Base-by-base conservation (phyloP, 2,888 invertebrate species). In the Drosophila aldrichi region DNA sequence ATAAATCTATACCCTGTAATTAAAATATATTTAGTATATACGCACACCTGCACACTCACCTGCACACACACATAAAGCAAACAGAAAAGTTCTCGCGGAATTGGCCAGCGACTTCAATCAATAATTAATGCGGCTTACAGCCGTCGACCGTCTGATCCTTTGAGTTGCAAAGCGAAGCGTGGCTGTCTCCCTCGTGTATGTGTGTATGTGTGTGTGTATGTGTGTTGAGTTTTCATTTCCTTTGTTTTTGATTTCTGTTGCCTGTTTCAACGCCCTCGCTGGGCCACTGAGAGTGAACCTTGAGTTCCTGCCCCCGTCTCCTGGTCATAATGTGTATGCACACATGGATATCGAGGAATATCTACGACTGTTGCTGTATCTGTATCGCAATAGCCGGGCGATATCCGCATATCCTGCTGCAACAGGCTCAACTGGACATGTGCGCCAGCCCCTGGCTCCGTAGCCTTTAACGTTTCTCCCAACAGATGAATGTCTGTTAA, bases 401-500 rank as follows among this genome's bases (percentile, higher is more conserved):
- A 77, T 71, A 55, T 64, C 60, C 64, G 57, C 54, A 60, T 77
- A 67, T 44, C 60, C 67, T 58, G 56, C 59, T 70, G 76, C 79
- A 79, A 56, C 74, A 54, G 73, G 51, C 54, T 25, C 22, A 9
- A 10, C 61, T 22, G 51, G 25, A 22, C 20, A 18, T 18, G n/a
- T 34, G 22, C 14, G 46, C 36, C 49, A 10, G 29, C 36, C 12
- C 32, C 36, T 40, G 49, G 12, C 55, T 34, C 9, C 40, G 63
- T 64, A 41, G 65, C 68, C 70, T 70, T 70, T 61, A 88, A 60
- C 66, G 72, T 58, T 79, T 76, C 70, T 67, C 71, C 77, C 87
- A 77, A 83, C 81, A 74, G 81, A 87, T 84, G 84, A 84, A 89
- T 78, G 88, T 71, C 81, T 70, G 79, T 89, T 85, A 84, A 85